Evolutionary conservation across 2,797 vertebrate species (phyloP).

Genomic region (Triplophysa yarkandensis): DNA sequence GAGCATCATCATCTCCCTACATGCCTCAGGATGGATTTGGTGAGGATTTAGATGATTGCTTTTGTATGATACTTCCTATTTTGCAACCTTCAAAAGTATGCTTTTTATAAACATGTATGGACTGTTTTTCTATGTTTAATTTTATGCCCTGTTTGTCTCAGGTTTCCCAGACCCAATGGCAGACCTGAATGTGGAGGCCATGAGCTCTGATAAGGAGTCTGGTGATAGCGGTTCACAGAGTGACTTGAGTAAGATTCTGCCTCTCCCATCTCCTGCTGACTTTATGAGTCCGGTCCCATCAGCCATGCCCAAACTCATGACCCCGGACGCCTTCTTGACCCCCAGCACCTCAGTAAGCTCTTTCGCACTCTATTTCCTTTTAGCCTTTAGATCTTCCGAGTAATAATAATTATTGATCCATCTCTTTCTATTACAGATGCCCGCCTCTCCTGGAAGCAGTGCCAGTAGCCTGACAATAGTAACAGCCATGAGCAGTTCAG

Average conservation of each 20-base stretch:
- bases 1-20: constrained; percentile 72
- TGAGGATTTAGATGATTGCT: constrained; percentile 64
- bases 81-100: background rate
- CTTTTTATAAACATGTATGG: background rate
- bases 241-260: constrained; percentile 85
- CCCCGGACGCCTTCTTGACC: constrained; percentile 97
- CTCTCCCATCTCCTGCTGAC: constrained; percentile 86
- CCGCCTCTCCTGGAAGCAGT: constrained; percentile 88
- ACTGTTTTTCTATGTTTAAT: background rate
- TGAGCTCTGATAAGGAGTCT: constrained; percentile 83
- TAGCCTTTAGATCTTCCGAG: background rate
- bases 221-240: constrained; percentile 82
- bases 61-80: background rate
- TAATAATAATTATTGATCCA: background rate
- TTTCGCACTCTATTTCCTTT: background rate
- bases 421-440: background rate
- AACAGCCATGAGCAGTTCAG: constrained; percentile 87
- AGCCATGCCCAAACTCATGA: constrained; percentile 92
- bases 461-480: constrained; percentile 90
- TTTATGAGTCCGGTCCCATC: constrained; percentile 82
- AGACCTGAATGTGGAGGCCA: constrained; percentile 77
- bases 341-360: constrained; percentile 81
- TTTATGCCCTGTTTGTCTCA: constrained; percentile 42
- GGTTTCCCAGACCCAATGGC: constrained; percentile 85
- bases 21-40: constrained; percentile 85